Evolutionary conservation across 2,113 vertebrate genomes (phyloP).

Genomic region (Anguilla japonica): DNA sequence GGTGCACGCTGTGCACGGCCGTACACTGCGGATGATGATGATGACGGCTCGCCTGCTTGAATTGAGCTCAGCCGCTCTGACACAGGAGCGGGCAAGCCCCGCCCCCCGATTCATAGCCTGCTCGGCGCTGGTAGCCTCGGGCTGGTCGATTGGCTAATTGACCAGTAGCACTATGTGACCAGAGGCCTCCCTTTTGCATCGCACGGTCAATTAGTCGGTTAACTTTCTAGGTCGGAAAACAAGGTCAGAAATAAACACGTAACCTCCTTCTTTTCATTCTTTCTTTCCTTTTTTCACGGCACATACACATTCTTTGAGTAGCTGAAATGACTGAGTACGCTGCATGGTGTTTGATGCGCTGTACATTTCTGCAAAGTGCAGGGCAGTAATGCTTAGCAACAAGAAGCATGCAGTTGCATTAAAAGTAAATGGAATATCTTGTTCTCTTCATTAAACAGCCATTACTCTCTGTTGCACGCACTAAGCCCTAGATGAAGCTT

Average conservation of each 20-base stretch:
- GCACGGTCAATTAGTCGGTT: constrained; percentile 29
- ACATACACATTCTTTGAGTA: not conserved
- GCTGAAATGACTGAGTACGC: not conserved
- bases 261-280: not conserved
- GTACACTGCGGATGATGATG: not conserved
- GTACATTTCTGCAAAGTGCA: not conserved
- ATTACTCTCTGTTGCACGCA: not conserved
- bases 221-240: not conserved
- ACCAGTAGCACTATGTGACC: constrained; percentile 48
- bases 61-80: constrained; percentile 34
- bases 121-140: constrained; percentile 39
- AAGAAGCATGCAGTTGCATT: not conserved
- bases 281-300: not conserved
- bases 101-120: constrained; percentile 38
- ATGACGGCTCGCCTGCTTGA: constrained; percentile 36
- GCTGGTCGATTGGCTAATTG: constrained; percentile 52
- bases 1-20: not conserved
- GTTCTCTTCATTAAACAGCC: not conserved
- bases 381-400: not conserved
- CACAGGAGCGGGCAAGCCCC: constrained; percentile 37
- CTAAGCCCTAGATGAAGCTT: not conserved
- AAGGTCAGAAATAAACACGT: constrained; percentile 11
- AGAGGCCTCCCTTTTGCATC: constrained; percentile 31
- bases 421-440: not conserved
- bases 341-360: not conserved